phyloP scores from a whole-genome alignment of 1,140 invertebrate species.

The Octopus sinensis region DNA sequence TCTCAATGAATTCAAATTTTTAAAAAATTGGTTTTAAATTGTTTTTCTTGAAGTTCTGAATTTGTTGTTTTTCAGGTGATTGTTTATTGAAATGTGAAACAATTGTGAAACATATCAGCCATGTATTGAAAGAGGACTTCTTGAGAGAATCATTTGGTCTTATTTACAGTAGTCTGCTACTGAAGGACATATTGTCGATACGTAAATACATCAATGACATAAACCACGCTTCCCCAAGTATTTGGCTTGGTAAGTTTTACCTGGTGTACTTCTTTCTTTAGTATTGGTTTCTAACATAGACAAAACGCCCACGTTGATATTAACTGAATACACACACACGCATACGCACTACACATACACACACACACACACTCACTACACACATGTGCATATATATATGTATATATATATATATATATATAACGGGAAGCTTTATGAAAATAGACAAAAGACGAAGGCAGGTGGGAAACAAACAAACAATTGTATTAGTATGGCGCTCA shows the following conservation, averaged over 20 bases:
- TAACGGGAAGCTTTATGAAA: too few relatives aligned
- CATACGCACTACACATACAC: too few relatives aligned
- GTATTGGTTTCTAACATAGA: too few relatives aligned
- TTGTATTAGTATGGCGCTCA: too few relatives aligned
- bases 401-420: too few relatives aligned
- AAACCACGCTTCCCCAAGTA: neutral
- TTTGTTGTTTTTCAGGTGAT: slow-evolving; percentile 28
- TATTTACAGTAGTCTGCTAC: slow-evolving; percentile 36
- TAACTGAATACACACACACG: too few relatives aligned
- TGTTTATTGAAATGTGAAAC: slow-evolving; percentile 24
- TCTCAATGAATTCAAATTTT: neutral
- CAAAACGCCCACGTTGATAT: too few relatives aligned
- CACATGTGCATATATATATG: too few relatives aligned
- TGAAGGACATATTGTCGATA: slow-evolving; percentile 34
- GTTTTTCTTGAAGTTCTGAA: neutral
- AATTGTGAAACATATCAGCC: slow-evolving; percentile 29
- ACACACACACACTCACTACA: too few relatives aligned
- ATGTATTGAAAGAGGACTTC: slow-evolving; percentile 29
- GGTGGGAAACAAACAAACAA: too few relatives aligned
- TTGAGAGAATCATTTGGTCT: slow-evolving; percentile 33
- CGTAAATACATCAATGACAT: slow-evolving; percentile 36
- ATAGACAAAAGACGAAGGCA: too few relatives aligned
- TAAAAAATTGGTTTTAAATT: neutral
- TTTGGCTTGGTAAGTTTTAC: slow-evolving; percentile 35
- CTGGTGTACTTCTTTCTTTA: too few relatives aligned